A percentile compares a stretch with the other conserved stretches of the same genome.
These are phyloP conservation scores for Odocoileus virginianus DNA, from an alignment of 2,113 vertebrate genomes.

Conservation along the genomic window DNA sequence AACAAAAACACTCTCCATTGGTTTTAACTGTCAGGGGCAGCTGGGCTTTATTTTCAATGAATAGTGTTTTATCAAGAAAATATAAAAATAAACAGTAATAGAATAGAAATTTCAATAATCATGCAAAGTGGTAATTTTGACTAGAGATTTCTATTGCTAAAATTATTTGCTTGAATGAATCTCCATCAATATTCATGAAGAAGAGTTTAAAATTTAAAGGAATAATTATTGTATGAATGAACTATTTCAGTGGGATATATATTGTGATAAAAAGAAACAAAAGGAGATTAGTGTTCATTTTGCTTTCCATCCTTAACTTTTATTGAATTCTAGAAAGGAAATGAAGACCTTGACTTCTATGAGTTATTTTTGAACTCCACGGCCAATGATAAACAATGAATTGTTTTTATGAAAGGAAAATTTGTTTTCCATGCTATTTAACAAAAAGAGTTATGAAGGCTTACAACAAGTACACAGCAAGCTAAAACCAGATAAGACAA, in stretches of 20 bases:
- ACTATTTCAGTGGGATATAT: neutral
- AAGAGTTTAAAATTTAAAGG: neutral
- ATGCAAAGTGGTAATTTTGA: neutral
- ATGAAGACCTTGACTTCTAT: neutral
- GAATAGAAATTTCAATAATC: neutral
- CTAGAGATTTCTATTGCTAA: neutral
- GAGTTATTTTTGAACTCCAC: neutral
- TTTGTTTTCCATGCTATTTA: neutral
- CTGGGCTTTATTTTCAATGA: constrained; percentile 1
- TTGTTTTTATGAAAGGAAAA: neutral
- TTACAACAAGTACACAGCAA: neutral
- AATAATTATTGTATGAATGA: neutral
- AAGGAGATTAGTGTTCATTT: neutral
- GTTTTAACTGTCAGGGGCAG: neutral
- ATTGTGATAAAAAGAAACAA: neutral
- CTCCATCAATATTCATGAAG: neutral
- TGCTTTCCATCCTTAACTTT: neutral
- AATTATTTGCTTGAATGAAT: constrained; percentile 15
- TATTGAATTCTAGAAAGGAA: neutral
- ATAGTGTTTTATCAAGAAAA: neutral
- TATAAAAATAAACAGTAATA: neutral
- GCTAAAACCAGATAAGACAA: neutral
- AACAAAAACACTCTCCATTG: accelerated
- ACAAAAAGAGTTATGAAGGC: neutral
- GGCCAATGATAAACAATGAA: neutral